A percentile compares a stretch with the other conserved stretches of the same genome.
Evolutionary conservation across 2,888 invertebrate species (phyloP).

Genomic region (Pediacus dermestoides): DNA sequence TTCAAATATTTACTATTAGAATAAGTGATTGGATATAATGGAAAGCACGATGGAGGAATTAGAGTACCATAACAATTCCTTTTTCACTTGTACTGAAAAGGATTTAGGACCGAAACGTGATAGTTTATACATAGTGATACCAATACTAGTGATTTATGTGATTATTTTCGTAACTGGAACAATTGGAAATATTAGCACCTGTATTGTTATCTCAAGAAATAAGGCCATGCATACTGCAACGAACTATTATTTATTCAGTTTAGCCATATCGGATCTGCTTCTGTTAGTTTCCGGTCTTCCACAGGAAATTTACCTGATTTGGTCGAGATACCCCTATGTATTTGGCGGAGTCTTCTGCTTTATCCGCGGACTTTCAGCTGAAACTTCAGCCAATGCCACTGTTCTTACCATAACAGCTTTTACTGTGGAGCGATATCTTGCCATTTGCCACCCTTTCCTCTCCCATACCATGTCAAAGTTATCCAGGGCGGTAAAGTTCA

Average conservation of each 20-base stretch:
- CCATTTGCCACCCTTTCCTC: constrained; percentile 66
- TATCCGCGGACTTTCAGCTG: constrained; percentile 72
- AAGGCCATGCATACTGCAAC: constrained; percentile 80
- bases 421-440: constrained; percentile 67
- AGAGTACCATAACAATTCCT: no score
- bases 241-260: constrained; percentile 78
- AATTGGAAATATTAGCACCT: constrained; percentile 79
- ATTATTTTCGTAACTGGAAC: constrained; percentile 77
- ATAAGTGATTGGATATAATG: no score
- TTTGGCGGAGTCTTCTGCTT: constrained; percentile 79
- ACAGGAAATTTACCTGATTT: constrained; percentile 75
- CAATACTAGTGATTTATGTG: constrained; percentile 71
- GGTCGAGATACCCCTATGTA: constrained; percentile 73
- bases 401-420: constrained; percentile 67
- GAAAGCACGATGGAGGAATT: no score
- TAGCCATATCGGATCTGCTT: constrained; percentile 79
- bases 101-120: constrained; percentile 32
- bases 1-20: no score
- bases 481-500: constrained; percentile 77
- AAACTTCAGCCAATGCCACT: constrained; percentile 76
- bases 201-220: constrained; percentile 77
- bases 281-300: constrained; percentile 76
- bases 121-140: constrained; percentile 53
- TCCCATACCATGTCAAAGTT: constrained; percentile 84
- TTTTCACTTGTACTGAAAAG: constrained; percentile 23